Base-by-base conservation (phyloP, 1,140 invertebrate species). In the Liolophura sinensis region DNA sequence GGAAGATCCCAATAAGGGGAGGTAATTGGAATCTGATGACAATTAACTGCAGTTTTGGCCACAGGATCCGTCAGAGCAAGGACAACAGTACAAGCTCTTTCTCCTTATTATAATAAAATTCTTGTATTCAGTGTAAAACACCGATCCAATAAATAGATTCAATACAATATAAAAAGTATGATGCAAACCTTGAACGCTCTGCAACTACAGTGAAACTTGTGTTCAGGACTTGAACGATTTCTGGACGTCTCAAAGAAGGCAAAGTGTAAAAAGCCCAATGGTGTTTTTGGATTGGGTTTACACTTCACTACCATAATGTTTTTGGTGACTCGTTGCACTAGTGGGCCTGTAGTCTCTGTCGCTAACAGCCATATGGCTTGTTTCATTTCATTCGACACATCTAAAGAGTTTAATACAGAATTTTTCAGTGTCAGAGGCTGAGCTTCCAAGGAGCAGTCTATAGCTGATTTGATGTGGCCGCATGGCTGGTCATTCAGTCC, bases 271-370 rank as follows among this genome's bases (percentile, higher is more conserved):
- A 91, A 92, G 11, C 91, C 91, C 22, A 93, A 82, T 12, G 90
- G 90, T 78, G 92, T 89, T 73, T 90, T 90, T 1, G 88, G 85
- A 64, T 88, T 89, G 18, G 87, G 85, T 80, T 91, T 89, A 79
- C 91, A 92, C 79, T 90, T 92, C 0, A 93, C 91, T 51, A 89
- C 91, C 89, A 93, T 91, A 48, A 91, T 89, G 71, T 89, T 89
- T 82, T 91, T 91, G 1, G 91, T 91, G 25, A 93, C 89, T 74
- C 91, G 87, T 79, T 93, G 92, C 14, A 93, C 91, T 16, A 92
- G 79, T 1, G 90, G 89, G 24, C 89, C 90, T 24, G 87, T 85
- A 15, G 88, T 89, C 79, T 91, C 89, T 15, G 87, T 88, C 1
- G 88, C 88, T 60, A 92, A 73, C 24, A 88, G 74, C 87, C 88